Evolutionary conservation across 2,113 vertebrate species (phyloP).

Genomic region (Acrocephalus kingi): DNA sequence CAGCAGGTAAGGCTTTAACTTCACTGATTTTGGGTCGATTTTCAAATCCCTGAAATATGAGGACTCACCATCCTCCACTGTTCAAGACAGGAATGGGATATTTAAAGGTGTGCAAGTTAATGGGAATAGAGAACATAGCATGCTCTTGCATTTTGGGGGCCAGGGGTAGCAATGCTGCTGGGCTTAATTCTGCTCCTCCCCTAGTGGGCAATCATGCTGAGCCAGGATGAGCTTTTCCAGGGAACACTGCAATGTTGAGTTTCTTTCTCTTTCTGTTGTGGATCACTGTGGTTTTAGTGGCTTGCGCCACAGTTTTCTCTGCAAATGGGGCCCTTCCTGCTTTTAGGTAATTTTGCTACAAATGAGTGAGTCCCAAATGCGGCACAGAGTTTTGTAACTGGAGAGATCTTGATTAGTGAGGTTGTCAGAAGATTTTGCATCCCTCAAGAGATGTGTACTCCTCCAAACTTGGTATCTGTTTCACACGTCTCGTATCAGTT

Average conservation of each 20-base stretch:
- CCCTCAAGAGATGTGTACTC: background rate
- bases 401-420: background rate
- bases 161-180: background rate
- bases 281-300: background rate
- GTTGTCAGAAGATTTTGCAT: background rate
- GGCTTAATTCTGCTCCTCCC: background rate
- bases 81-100: background rate
- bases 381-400: background rate
- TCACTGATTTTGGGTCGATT: background rate
- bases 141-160: background rate
- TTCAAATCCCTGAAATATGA: background rate
- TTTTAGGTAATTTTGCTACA: background rate
- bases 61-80: background rate
- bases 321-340: background rate
- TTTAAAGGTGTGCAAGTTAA: background rate
- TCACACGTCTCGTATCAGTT: accelerated
- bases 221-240: background rate
- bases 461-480: background rate
- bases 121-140: background rate
- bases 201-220: background rate
- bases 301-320: background rate
- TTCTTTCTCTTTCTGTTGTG: background rate
- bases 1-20: background rate
- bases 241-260: accelerated
- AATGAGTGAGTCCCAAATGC: background rate